Conservation (phyloP, 2,797 vertebrate genomes). For the Pachyuromys duprasi region DNA sequence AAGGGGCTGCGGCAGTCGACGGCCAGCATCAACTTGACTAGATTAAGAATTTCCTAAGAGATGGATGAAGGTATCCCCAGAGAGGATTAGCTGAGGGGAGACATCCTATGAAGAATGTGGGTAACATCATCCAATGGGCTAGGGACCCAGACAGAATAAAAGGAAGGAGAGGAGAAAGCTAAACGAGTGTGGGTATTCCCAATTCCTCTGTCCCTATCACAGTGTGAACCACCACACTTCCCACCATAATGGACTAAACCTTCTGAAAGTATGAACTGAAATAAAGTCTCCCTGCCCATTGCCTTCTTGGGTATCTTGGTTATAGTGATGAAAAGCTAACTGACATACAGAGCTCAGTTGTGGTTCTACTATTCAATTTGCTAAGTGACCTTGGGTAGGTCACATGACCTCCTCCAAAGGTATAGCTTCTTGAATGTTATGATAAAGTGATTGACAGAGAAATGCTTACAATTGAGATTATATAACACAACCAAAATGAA, state of each 20-base stretch:
- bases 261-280: not conserved
- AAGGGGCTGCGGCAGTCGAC: not conserved
- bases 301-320: not conserved
- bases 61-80: not conserved
- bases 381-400: not conserved
- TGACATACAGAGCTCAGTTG: not conserved
- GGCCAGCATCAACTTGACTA: not conserved
- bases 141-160: not conserved
- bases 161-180: not conserved
- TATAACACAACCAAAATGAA: constrained; percentile 48
- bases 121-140: not conserved
- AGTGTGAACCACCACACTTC: not conserved
- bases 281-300: not conserved
- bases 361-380: not conserved
- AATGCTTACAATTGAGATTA: constrained; percentile 2
- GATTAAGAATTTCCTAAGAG: not conserved
- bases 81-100: not conserved
- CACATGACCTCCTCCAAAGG: not conserved
- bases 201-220: not conserved
- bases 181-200: not conserved
- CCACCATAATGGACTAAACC: not conserved
- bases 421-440: not conserved
- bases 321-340: not conserved
- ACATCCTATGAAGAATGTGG: not conserved
- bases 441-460: not conserved